Percentiles rank a stretch among this genome's conserved stretches.
Evolutionary conservation across 2,797 vertebrate genomes (phyloP).

Genomic region (Crax fasciolata): DNA sequence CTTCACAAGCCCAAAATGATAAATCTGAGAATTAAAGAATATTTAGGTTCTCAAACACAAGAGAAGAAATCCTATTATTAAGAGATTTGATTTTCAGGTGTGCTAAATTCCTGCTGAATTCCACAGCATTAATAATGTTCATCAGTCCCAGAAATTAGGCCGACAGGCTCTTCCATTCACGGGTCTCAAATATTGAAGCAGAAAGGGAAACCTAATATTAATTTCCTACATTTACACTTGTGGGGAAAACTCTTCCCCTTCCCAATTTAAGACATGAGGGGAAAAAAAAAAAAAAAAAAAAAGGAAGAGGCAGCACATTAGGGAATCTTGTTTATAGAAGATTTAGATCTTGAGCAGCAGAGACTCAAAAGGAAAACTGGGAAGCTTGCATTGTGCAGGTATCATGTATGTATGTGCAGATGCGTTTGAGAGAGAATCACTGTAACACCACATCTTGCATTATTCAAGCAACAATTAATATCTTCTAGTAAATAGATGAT

Average conservation of each 20-base stretch:
- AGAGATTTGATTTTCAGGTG: neutral
- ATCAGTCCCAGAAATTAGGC: neutral
- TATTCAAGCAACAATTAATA: neutral
- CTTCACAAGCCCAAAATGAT: conserved; percentile 38
- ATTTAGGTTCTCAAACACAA: conserved; percentile 16
- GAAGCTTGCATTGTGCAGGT: neutral
- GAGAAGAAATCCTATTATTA: neutral
- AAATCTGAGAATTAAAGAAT: conserved; percentile 45
- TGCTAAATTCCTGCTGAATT: conserved; percentile 8
- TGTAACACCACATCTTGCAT: neutral
- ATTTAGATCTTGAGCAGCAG: neutral
- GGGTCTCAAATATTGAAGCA: neutral
- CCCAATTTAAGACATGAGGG: neutral
- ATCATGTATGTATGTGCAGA: neutral
- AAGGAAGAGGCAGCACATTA: neutral
- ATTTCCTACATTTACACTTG: neutral
- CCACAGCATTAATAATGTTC: neutral
- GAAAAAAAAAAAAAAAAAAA: neutral
- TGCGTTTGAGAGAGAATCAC: neutral
- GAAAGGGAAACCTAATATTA: neutral
- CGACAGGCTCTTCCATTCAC: neutral
- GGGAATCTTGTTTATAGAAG: neutral
- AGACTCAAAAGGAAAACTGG: neutral
- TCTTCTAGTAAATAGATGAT: no score
- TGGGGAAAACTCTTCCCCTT: neutral